phyloP scores from a whole-genome alignment of 2,797 vertebrate species.

The Pelochelys cantorii region DNA sequence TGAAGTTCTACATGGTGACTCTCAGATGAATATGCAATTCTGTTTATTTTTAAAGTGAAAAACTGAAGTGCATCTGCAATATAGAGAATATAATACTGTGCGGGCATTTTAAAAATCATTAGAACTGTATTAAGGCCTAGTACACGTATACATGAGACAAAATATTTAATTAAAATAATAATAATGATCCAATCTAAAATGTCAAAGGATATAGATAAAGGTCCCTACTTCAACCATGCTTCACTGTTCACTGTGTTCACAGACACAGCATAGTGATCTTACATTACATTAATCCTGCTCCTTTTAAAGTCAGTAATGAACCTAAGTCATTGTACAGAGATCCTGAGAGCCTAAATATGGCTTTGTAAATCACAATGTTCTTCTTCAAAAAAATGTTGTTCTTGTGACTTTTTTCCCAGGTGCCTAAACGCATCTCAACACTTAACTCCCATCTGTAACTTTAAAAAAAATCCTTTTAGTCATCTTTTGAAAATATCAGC shows the following conservation, averaged over 20 bases:
- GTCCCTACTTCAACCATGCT: too few species aligned
- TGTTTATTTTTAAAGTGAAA: not conserved
- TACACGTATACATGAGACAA: not conserved
- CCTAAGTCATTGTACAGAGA: not conserved
- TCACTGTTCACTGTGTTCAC: not conserved
- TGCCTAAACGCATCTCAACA: too few species aligned
- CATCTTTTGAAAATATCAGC: not conserved
- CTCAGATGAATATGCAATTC: not conserved
- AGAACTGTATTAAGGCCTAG: not conserved
- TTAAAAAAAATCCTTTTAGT: not conserved
- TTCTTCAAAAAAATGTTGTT: not conserved
- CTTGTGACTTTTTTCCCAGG: not conserved
- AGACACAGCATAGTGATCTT: not conserved
- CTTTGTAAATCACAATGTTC: not conserved
- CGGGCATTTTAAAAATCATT: not conserved
- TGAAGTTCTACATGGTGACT: not conserved
- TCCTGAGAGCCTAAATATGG: not conserved
- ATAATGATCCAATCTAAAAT: not conserved
- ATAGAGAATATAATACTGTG: not conserved
- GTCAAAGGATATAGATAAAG: not conserved
- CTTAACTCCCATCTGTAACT: not conserved
- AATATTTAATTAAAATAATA: not conserved
- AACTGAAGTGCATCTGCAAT: not conserved
- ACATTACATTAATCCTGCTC: not conserved
- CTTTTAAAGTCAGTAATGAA: not conserved